A percentile compares a stretch with the other conserved stretches of the same genome.
These are phyloP conservation scores for Brotula barbata DNA, from an alignment of 2,797 vertebrate genomes.

Conservation along the genomic window DNA sequence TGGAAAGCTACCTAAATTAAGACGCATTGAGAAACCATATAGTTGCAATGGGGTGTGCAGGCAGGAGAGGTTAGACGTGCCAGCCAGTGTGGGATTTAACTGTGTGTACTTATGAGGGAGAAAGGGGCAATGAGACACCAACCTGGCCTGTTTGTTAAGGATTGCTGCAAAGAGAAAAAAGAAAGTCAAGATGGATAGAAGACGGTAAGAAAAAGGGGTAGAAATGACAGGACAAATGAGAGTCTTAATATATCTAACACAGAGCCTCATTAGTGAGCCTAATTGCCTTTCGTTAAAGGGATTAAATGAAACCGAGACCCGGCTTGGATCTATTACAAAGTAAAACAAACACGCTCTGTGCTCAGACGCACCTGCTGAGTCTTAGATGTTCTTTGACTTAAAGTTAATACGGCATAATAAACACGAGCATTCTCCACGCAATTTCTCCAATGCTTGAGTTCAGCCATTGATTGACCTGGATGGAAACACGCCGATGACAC, in stretches of 20 bases:
- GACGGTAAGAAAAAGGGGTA: slow-evolving; percentile 20
- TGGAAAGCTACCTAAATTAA: slow-evolving; percentile 53
- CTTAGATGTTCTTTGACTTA: slow-evolving; percentile 58
- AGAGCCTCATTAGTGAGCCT: slow-evolving; percentile 70
- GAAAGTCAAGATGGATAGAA: slow-evolving; percentile 14
- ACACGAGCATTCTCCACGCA: slow-evolving; percentile 61
- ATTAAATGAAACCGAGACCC: slow-evolving; percentile 59
- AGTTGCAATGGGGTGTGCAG: slow-evolving; percentile 17
- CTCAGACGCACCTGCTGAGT: slow-evolving; percentile 73
- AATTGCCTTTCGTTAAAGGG: slow-evolving; percentile 69
- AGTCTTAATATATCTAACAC: slow-evolving; percentile 59
- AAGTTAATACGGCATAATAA: slow-evolving; percentile 75
- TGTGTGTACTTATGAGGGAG: slow-evolving; percentile 24
- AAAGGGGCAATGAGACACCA: neutral
- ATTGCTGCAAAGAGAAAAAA: slow-evolving; percentile 15
- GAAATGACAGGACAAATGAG: slow-evolving; percentile 54
- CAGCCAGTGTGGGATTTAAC: slow-evolving; percentile 31
- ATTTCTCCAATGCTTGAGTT: slow-evolving; percentile 42
- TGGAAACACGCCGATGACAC: slow-evolving; percentile 60
- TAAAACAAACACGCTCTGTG: slow-evolving; percentile 69
- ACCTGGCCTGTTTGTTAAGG: slow-evolving; percentile 24
- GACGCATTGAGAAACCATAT: slow-evolving; percentile 33
- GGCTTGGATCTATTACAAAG: slow-evolving; percentile 66
- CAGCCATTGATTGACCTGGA: slow-evolving; percentile 66
- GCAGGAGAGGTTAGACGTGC: slow-evolving; percentile 37